Conservation (phyloP, 2,888 invertebrate species). For the Micoletzkya japonica region DNA sequence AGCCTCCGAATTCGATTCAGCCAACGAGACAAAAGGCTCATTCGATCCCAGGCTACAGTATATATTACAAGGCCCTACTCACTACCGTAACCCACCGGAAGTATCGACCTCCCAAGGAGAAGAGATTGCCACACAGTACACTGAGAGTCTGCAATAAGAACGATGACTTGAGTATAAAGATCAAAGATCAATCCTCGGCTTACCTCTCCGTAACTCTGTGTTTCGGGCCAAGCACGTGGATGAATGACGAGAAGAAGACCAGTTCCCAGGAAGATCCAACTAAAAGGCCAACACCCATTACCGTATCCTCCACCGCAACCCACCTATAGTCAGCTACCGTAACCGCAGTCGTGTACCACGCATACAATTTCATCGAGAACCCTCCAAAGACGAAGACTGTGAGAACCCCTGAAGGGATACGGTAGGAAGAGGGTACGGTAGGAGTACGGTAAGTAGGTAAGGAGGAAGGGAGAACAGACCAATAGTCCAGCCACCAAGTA, state of each 20-base stretch:
- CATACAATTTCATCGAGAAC: constrained; percentile 32
- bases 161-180: neutral
- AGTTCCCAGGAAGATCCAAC: constrained; percentile 15
- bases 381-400: constrained; percentile 36
- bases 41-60: constrained; percentile 28
- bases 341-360: constrained; percentile 28
- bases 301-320: no score
- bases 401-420: constrained; percentile 9
- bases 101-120: constrained; percentile 34
- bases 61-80: no score
- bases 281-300: neutral
- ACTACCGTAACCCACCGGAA: constrained; percentile 8
- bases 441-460: neutral
- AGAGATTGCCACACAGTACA: constrained; percentile 33
- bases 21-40: constrained; percentile 27
- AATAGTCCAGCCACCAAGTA: constrained; percentile 41
- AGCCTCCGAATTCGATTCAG: constrained; percentile 30
- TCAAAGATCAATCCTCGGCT: neutral
- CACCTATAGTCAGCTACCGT: constrained; percentile 21
- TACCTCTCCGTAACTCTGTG: constrained; percentile 43
- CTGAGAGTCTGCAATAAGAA: constrained; percentile 32
- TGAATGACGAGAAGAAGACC: constrained; percentile 32
- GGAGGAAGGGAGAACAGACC: constrained; percentile 34
- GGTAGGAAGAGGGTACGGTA: no score
- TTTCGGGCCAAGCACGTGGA: constrained; percentile 42